Evolutionary conservation across 2,888 invertebrate genomes (phyloP).

Genomic region (Caenorhabditis panamensis): DNA sequence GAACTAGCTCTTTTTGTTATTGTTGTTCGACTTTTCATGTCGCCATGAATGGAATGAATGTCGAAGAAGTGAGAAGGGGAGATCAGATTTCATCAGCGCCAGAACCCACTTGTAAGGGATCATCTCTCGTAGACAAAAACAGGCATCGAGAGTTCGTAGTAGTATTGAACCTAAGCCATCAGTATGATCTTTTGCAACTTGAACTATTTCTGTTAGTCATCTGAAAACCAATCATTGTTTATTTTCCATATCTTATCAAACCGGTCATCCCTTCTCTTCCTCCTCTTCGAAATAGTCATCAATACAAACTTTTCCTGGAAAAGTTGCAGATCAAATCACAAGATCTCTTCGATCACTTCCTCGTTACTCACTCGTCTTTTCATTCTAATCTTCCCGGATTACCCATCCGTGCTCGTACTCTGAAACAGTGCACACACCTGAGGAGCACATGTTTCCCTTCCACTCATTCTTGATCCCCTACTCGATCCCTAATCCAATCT

Average conservation of each 20-base stretch:
- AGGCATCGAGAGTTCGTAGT: too few relatives aligned
- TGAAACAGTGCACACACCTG: background rate
- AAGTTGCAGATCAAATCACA: too few relatives aligned
- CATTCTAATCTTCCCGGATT: background rate
- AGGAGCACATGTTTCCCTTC: background rate
- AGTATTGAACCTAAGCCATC: background rate
- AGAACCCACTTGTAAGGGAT: slow-evolving; percentile 10
- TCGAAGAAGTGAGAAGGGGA: background rate
- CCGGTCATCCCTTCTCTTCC: background rate
- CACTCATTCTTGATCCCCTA: background rate
- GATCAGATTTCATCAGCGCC: slow-evolving; percentile 8
- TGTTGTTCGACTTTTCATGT: slow-evolving; percentile 1
- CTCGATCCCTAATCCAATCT: slow-evolving; percentile 10
- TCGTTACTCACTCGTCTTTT: background rate
- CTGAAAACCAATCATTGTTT: background rate
- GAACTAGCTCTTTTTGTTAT: slow-evolving; percentile 13
- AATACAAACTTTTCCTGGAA: background rate
- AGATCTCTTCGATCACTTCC: too few relatives aligned
- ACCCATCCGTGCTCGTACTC: background rate
- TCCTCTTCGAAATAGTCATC: background rate
- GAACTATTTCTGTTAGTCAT: background rate
- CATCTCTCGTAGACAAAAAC: background rate
- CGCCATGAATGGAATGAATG: background rate
- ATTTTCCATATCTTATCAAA: background rate
- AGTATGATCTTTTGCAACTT: too few relatives aligned